Percentiles rank a stretch among this genome's conserved stretches.
Evolutionary conservation across 1,140 invertebrate species (phyloP).

Genomic region (Hyles vespertilio): DNA sequence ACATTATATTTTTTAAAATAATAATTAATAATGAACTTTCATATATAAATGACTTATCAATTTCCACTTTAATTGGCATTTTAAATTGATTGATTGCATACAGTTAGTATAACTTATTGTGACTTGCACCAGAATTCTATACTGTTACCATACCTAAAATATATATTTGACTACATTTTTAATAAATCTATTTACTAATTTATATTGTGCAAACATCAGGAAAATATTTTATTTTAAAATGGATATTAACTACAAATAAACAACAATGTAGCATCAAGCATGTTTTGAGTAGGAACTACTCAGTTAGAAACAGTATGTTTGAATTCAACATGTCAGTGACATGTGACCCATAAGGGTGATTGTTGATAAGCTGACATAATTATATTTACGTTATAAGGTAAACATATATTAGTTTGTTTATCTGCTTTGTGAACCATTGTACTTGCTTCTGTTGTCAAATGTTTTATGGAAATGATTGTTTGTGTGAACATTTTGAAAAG

Average conservation of each 20-base stretch:
- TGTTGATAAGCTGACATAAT: constrained; percentile 29
- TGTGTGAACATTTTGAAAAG: not conserved
- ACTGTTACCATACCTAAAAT: too few relatives aligned
- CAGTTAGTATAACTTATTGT: too few relatives aligned
- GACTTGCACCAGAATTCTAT: too few relatives aligned
- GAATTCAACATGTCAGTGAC: constrained; percentile 19
- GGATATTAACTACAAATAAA: too few relatives aligned
- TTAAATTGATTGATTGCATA: too few relatives aligned
- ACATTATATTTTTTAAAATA: too few relatives aligned
- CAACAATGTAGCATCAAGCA: not conserved
- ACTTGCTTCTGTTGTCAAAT: not conserved
- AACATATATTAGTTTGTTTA: constrained; percentile 5
- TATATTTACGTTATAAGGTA: constrained; percentile 27
- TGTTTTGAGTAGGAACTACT: constrained; percentile 12
- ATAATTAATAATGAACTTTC: too few relatives aligned
- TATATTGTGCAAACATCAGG: not conserved
- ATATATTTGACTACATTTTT: not conserved
- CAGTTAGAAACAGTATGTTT: constrained; percentile 1
- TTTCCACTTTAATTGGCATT: too few relatives aligned
- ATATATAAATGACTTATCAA: too few relatives aligned
- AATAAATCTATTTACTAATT: not conserved
- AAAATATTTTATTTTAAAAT: not conserved
- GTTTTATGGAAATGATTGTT: too few relatives aligned
- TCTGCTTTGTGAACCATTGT: constrained; percentile 6
- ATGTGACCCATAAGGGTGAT: constrained; percentile 21